These are phyloP conservation scores for Platycercus adscitus DNA, from an alignment of 2,113 vertebrate species.

Conservation along the genomic window DNA sequence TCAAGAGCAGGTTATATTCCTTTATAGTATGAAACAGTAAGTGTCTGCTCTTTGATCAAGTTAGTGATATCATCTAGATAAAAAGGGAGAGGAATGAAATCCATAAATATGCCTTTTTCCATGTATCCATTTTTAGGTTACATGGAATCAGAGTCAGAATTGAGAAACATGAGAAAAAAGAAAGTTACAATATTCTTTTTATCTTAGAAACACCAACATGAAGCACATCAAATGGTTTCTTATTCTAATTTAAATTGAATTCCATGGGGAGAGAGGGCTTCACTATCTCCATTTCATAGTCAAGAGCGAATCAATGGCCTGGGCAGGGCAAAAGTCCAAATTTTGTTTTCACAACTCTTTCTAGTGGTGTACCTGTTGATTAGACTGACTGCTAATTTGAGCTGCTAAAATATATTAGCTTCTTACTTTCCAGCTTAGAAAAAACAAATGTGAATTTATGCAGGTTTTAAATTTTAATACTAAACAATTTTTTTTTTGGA, in stretches of 20 bases:
- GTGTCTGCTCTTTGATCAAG: not conserved
- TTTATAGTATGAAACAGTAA: not conserved
- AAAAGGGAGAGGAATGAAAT: not conserved
- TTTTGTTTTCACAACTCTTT: not conserved
- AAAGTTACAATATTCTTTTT: not conserved
- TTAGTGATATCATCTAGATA: not conserved
- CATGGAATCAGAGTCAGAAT: rapidly evolving
- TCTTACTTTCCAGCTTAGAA: not conserved
- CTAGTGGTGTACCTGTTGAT: not conserved
- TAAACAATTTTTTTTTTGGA: not conserved
- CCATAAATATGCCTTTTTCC: not conserved
- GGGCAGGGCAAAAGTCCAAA: not conserved
- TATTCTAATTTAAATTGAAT: not conserved
- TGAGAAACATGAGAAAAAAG: not conserved
- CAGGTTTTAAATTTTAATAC: not conserved
- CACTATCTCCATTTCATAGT: not conserved
- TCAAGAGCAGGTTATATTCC: not conserved
- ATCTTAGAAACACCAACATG: not conserved
- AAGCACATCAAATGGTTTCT: not conserved
- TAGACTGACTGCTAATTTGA: not conserved
- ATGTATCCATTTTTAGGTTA: not conserved
- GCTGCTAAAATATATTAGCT: not conserved
- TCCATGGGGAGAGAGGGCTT: not conserved
- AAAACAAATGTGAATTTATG: not conserved
- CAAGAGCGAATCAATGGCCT: not conserved